Conservation (phyloP, 1,140 invertebrate species). For the Druon quercuslanigerum region DNA sequence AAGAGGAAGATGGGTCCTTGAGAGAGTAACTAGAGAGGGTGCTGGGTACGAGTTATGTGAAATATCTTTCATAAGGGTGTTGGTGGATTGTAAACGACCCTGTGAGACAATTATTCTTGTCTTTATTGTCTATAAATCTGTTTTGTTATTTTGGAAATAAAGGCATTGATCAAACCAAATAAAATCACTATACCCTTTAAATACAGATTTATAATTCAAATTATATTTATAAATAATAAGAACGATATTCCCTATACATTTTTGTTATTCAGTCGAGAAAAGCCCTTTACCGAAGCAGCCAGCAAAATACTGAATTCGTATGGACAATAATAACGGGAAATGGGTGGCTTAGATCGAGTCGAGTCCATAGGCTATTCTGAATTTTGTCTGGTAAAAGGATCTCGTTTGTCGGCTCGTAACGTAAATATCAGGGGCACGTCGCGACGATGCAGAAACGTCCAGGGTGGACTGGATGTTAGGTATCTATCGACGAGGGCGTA, state of each 20-base stretch:
- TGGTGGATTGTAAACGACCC: background rate
- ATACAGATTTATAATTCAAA: too few species aligned
- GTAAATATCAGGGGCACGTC: background rate
- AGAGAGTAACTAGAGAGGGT: background rate
- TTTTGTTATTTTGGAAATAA: too few species aligned
- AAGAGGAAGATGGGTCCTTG: constrained; percentile 22
- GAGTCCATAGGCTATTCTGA: background rate
- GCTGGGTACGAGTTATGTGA: background rate
- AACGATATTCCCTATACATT: too few species aligned
- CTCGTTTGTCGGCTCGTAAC: constrained; percentile 8
- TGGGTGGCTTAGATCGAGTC: background rate
- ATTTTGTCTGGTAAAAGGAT: background rate
- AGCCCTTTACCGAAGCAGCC: background rate
- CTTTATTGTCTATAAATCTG: too few species aligned
- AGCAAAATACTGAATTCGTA: background rate
- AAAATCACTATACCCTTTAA: too few species aligned
- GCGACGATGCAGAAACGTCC: constrained; percentile 3
- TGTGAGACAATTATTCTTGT: background rate
- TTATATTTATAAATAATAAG: too few species aligned
- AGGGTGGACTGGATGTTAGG: constrained; percentile 42
- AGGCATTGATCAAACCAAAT: too few species aligned
- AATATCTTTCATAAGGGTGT: background rate
- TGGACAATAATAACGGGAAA: background rate
- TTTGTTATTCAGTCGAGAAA: background rate
- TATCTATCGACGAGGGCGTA: constrained; percentile 68